Conservation (phyloP, 2,113 vertebrate species). For the Piprites chloris region DNA sequence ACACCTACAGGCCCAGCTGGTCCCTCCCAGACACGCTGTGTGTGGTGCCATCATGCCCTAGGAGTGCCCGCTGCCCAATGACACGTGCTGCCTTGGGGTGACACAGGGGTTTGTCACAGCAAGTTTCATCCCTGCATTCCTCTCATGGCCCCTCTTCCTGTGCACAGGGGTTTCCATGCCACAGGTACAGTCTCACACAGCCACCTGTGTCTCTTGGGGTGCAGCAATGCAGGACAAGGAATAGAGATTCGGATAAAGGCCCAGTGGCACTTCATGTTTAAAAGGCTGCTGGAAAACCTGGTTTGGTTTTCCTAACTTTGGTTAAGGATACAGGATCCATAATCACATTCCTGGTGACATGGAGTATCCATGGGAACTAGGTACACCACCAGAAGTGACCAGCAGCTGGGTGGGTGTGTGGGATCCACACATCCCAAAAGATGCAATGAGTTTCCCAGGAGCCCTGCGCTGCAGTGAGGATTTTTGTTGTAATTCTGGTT, state of each 20-base stretch:
- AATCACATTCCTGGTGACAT: not conserved
- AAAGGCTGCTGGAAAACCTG: not conserved
- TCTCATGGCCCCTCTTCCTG: rapidly evolving
- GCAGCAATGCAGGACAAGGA: not conserved
- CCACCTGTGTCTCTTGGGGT: not conserved
- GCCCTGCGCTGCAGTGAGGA: not conserved
- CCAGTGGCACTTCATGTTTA: not conserved
- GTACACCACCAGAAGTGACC: not conserved
- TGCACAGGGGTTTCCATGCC: not conserved
- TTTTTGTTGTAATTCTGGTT: not conserved
- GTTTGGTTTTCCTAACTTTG: no score
- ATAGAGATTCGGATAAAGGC: rapidly evolving
- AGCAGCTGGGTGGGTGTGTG: rapidly evolving
- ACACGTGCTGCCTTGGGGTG: not conserved
- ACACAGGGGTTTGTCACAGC: not conserved
- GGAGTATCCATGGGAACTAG: rapidly evolving
- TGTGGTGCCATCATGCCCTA: not conserved
- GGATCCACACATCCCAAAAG: not conserved
- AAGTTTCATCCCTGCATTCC: rapidly evolving
- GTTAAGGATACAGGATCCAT: not conserved
- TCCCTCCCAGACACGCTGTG: not conserved
- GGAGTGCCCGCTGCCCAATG: not conserved
- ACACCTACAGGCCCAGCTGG: slow-evolving; percentile 14
- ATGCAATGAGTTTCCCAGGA: not conserved
- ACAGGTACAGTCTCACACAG: rapidly evolving